Base-by-base conservation (phyloP, 1,140 invertebrate genomes). In the silkworm (Bombyx mori) region DNA sequence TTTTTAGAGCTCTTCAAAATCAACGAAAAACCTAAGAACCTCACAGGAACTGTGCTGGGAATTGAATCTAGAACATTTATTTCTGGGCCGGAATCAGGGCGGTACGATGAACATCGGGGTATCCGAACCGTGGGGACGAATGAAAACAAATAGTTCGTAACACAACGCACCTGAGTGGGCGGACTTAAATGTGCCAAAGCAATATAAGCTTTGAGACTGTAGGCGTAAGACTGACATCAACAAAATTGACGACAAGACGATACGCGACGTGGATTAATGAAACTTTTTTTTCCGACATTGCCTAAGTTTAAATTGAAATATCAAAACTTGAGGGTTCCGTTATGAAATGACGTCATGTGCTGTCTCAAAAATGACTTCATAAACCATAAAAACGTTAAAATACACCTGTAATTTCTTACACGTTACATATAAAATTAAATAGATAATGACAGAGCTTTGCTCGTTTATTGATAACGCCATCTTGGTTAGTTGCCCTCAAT, bases 11-110 rank as follows among this genome's bases (percentile, higher is more conserved):
- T 35, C 26, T 35, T 35, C 26, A 35, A 3, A 35, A 35, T 35
- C 4, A 35, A 35, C 26, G 26, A 35, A 35, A 35, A 35, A 35
- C 2, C 4, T 5, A 35, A 35, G 26, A 35, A 35, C 26, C 26
- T 35, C 26, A 35, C 4, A 35, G 26, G 26, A 35, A 35, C 26
- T 5, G 26, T 35, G 2, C 4, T 5, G 26, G 26, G 26, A 35
- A 3, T 35, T 35, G 26, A 35, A 35, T 35, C 26, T 35, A 35
- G 26, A 2, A 35, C 26, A 35, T 35, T 35, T 86, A 86, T 82
- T 86, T 86, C 68, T 71, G 78, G 73, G 61, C 64, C 65, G 66
- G 74, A 83, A 79, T 77, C 82, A 75, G 82, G 73, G 63, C 80
- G 75, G n/a, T 62, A 71, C 76, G 75, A 73, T 75, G 26, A 35